Percentiles rank a stretch among this genome's conserved stretches.
Conservation (phyloP, 2,888 invertebrate genomes). For the Myopa tessellatipennis region DNA sequence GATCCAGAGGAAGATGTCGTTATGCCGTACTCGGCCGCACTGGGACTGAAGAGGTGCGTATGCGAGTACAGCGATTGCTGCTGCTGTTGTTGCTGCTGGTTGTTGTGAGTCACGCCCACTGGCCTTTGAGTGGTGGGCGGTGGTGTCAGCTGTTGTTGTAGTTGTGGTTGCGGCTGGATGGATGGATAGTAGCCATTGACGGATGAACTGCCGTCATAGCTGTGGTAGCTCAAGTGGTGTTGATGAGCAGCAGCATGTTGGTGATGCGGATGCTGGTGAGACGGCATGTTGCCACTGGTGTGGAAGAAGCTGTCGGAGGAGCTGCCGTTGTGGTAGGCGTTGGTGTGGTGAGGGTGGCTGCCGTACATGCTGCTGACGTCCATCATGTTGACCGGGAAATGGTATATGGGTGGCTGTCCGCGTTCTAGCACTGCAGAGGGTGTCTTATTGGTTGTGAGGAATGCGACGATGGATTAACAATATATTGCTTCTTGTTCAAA, state of each 20-base stretch:
- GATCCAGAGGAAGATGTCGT: constrained; percentile 59
- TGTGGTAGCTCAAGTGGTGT: constrained; percentile 54
- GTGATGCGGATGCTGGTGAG: constrained; percentile 50
- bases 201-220: constrained; percentile 58
- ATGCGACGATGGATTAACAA: background rate
- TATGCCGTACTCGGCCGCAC: constrained; percentile 68
- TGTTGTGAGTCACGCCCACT: constrained; percentile 38
- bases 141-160: constrained; percentile 44
- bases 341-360: constrained; percentile 63
- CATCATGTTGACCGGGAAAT: constrained; percentile 64
- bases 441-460: too few species aligned
- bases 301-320: constrained; percentile 57
- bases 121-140: constrained; percentile 39
- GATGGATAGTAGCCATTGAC: constrained; percentile 53
- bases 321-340: constrained; percentile 59
- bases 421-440: too few species aligned
- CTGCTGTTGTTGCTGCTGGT: constrained; percentile 51
- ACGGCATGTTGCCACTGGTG: constrained; percentile 44
- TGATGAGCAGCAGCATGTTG: constrained; percentile 51
- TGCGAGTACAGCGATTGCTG: constrained; percentile 61
- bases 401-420: background rate
- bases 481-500: background rate
- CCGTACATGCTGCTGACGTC: constrained; percentile 69
- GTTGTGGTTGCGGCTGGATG: constrained; percentile 50
- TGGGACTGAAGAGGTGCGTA: constrained; percentile 67